Evolutionary conservation across 2,888 invertebrate genomes (phyloP), one percentile per base, ranked within the genome.

Genomic region (Elysia crispata): DNA sequence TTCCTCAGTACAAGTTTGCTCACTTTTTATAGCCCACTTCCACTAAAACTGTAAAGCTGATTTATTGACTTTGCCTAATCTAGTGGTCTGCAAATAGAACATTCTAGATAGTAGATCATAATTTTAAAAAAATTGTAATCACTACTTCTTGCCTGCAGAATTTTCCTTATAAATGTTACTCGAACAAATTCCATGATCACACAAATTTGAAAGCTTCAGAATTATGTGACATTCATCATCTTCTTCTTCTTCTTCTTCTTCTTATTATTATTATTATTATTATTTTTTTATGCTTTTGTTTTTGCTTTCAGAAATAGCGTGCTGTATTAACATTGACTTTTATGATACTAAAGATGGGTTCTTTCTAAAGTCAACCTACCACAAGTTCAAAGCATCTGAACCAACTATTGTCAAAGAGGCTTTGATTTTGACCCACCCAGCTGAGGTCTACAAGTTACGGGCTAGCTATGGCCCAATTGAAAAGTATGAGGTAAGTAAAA

Each of bases 381-480:
- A 86, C 70, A 87, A 87, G 81, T 86, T 87, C 54, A 83, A 85
- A 66, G 83, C 85, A 28, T 84, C 83, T 23, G 86, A 87, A 64
- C 88, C 87, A 1, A 85, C 84, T 74, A 82, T 86, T 41, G 96
- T 96, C 76, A 94, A 96, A 83, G 97, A 97, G 93, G 95, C 96
- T 84, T 97, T 98, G 92, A 96, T 97, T 80, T 96, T 98, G 57
- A 95, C 98, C 87, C 96, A 97, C 92, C 97, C 96, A 60, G 96
- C 96, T 70, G 96, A 97, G 86, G 96, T 97, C 31, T 96, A 97
- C 50, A 97, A 97, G 31, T 96, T 98, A 64, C 94, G 97, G 82
- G 97, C 97, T 73, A 96, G 96, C 62, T 97, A 97, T 91, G 98
- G 98, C 5, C 98, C 98, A 11, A 98, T 98, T 93, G 97, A 97